Evolutionary conservation across 2,888 invertebrate species (phyloP), one percentile per base, ranked within the genome.

Genomic region (Cantharis rufa): DNA sequence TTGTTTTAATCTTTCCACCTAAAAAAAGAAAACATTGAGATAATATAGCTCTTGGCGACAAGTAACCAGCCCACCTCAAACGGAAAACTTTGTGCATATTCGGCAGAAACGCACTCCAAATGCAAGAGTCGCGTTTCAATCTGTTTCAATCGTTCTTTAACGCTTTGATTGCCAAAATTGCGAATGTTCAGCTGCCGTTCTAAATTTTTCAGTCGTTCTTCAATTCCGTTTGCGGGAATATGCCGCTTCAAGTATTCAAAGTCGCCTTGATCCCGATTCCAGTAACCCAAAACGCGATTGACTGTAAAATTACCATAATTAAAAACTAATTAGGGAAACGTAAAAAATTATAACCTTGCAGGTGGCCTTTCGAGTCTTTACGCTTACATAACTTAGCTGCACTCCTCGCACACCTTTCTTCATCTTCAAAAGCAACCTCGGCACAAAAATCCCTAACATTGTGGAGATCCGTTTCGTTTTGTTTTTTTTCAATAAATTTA

Each of bases 31-130:
- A 48, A n/a, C 0, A n/a, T 48, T 48, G 48, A 48, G 48, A n/a
- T 18, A 18, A 18, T 5, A 13, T 11, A n/a, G 9, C n/a, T 48
- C 48, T n/a, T 48, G 48, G 7, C 7, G 7, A n/a, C 48, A 48
- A n/a, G n/a, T 1, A 48, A n/a, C 15, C 13, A 68, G 16, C 18
- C 72, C 72, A 78, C 74, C 72, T 74, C n/a, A 15, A 27, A 32
- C 4, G 28, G 28, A 24, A 69, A 90, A 87, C 93, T 93, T 81
- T 92, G 90, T 21, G 92, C 91, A 84, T 96, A 96, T 87, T 96
- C 96, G 0, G 96, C 96, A 62, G 95, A 96, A 72, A 94, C 86
- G 0, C 94, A 91, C 87, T 96, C 94, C 76, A 96, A 87, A 78
- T 91, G 89, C 9, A 94, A 89, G 70, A 96, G 90, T 80, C 92